phyloP scores from a whole-genome alignment of 2,888 invertebrate species.

The Morpho helenor region DNA sequence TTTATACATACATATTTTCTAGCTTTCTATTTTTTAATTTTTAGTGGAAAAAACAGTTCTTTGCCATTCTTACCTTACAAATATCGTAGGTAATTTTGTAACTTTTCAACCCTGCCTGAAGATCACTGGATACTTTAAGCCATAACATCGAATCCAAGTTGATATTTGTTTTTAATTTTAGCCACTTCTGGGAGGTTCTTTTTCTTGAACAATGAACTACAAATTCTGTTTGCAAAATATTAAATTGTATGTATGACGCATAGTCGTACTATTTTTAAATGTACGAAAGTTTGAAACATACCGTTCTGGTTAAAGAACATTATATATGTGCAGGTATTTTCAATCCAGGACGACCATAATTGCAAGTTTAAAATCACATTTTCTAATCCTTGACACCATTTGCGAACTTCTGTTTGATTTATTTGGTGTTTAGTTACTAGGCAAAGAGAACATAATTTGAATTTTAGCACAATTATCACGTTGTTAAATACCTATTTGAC shows the following conservation, averaged over 20 bases:
- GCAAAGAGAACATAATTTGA: too few relatives aligned
- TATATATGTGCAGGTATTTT: conserved; percentile 39
- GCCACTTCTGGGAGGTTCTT: conserved; percentile 32
- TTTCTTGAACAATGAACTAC: background rate
- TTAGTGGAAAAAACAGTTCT: too few relatives aligned
- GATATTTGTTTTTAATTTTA: conserved; percentile 38
- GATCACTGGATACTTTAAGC: conserved; percentile 40
- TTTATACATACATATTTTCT: too few relatives aligned
- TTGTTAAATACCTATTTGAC: too few relatives aligned
- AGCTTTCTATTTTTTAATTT: too few relatives aligned
- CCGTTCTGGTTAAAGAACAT: conserved; percentile 35
- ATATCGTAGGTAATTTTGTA: conserved; percentile 30
- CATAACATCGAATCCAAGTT: conserved; percentile 43
- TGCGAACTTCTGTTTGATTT: conserved; percentile 31
- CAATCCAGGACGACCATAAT: conserved; percentile 56
- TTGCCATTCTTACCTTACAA: conserved; percentile 29
- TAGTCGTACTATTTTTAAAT: background rate
- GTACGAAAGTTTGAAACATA: conserved; percentile 10
- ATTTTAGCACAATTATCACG: too few relatives aligned
- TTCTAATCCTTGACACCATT: conserved; percentile 52
- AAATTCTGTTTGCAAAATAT: background rate
- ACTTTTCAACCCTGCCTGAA: conserved; percentile 27
- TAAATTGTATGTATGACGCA: background rate
- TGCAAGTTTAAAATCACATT: conserved; percentile 47
- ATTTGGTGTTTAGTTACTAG: conserved; percentile 1